phyloP scores from a whole-genome alignment of 2,888 invertebrate genomes.

The Metallyticus violacea region DNA sequence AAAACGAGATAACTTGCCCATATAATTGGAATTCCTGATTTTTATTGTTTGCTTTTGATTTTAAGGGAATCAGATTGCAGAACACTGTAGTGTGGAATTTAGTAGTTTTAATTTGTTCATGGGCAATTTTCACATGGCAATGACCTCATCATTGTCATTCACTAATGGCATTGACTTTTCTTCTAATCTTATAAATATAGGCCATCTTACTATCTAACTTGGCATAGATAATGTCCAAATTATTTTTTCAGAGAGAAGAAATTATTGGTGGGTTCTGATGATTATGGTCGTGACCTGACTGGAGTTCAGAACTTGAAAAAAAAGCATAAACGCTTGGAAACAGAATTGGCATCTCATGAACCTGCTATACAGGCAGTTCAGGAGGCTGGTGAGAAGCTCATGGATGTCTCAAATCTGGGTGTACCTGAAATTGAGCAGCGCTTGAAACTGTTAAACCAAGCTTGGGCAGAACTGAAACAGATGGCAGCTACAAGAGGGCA shows the following conservation, averaged over 20 bases:
- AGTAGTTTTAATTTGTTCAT: too few relatives aligned
- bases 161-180: too few relatives aligned
- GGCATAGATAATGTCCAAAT: neutral
- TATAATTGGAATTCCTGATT: too few relatives aligned
- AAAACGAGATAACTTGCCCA: too few relatives aligned
- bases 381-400: constrained; percentile 85
- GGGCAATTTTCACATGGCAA: too few relatives aligned
- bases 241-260: constrained; percentile 79
- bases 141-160: too few relatives aligned
- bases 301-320: constrained; percentile 98
- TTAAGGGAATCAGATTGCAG: too few relatives aligned
- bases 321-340: constrained; percentile 98
- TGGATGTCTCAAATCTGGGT: constrained; percentile 90
- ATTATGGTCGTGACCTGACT: constrained; percentile 96
- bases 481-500: constrained; percentile 84
- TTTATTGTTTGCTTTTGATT: too few relatives aligned
- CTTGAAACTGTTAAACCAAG: constrained; percentile 78
- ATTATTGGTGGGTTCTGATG: constrained; percentile 93
- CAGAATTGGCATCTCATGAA: constrained; percentile 95
- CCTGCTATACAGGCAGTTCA: constrained; percentile 94
- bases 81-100: too few relatives aligned
- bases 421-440: constrained; percentile 88
- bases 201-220: too few relatives aligned
- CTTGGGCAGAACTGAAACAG: constrained; percentile 92
- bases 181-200: too few relatives aligned